Percentiles rank a stretch among this genome's conserved stretches.
phyloP scores from a whole-genome alignment of 2,888 invertebrate species.

The Rhagonycha lutea region DNA sequence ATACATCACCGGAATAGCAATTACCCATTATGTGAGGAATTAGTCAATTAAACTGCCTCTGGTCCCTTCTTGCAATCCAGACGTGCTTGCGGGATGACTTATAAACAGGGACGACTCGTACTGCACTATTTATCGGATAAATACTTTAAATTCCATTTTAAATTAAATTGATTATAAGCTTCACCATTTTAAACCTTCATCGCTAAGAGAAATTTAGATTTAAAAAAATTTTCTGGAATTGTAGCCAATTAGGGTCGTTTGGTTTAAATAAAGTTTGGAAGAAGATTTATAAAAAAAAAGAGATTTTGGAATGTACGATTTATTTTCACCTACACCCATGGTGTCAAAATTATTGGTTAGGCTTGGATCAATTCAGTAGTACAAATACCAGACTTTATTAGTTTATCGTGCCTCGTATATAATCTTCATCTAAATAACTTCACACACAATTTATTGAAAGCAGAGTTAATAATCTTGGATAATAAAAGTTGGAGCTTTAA shows the following conservation, averaged over 20 bases:
- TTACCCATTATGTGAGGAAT: conserved; percentile 56
- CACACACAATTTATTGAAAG: background rate
- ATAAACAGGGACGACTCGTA: conserved; percentile 42
- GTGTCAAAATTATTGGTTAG: conserved; percentile 27
- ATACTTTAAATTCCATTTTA: background rate
- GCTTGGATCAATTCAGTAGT: conserved; percentile 39
- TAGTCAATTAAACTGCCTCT: conserved; percentile 53
- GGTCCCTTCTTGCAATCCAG: conserved; percentile 48
- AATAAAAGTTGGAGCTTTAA: background rate
- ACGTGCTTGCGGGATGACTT: conserved; percentile 50
- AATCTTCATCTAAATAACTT: conserved; percentile 16
- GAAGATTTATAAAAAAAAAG: background rate
- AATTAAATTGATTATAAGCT: background rate
- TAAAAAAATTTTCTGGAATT: background rate
- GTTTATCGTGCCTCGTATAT: conserved; percentile 35
- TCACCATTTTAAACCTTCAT: background rate
- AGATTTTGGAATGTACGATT: background rate
- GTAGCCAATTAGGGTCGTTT: background rate
- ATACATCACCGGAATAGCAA: conserved; percentile 54
- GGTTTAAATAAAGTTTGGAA: background rate
- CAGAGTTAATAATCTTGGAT: background rate
- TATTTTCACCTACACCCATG: background rate
- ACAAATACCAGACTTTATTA: conserved; percentile 44
- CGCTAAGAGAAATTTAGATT: background rate
- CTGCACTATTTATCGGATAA: background rate